Percentiles rank a stretch among this genome's conserved stretches.
phyloP scores from a whole-genome alignment of 2,113 vertebrate genomes.

The Coptodon bakossiorum region DNA sequence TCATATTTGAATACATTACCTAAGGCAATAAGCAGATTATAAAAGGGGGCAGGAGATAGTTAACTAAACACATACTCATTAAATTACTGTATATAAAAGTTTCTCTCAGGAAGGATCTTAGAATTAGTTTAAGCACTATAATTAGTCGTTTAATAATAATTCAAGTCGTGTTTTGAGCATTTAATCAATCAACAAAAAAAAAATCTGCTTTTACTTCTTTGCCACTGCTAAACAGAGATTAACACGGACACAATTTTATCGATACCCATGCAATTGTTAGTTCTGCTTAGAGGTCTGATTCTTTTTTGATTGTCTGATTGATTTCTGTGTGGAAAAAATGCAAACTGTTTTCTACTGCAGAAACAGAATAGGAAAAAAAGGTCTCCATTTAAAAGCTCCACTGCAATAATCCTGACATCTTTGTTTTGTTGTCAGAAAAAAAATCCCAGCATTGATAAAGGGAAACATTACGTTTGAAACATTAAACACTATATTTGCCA shows the following conservation, averaged over 20 bases:
- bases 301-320: not conserved
- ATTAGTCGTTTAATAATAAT: not conserved
- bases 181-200: not conserved
- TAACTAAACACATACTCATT: not conserved
- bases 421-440: not conserved
- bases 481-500: not conserved
- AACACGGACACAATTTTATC: not conserved
- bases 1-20: not conserved
- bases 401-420: not conserved
- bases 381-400: not conserved
- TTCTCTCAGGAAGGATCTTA: not conserved
- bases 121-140: not conserved
- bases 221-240: not conserved
- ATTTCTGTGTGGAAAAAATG: not conserved
- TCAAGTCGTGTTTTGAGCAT: not conserved
- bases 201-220: not conserved
- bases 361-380: not conserved
- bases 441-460: not conserved
- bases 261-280: not conserved
- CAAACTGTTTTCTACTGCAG: not conserved
- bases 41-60: not conserved
- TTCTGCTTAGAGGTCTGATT: not conserved
- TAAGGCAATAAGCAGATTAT: not conserved
- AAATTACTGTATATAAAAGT: not conserved
- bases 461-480: not conserved